Conservation (phyloP, 2,113 vertebrate genomes). For the Calonectris borealis region DNA sequence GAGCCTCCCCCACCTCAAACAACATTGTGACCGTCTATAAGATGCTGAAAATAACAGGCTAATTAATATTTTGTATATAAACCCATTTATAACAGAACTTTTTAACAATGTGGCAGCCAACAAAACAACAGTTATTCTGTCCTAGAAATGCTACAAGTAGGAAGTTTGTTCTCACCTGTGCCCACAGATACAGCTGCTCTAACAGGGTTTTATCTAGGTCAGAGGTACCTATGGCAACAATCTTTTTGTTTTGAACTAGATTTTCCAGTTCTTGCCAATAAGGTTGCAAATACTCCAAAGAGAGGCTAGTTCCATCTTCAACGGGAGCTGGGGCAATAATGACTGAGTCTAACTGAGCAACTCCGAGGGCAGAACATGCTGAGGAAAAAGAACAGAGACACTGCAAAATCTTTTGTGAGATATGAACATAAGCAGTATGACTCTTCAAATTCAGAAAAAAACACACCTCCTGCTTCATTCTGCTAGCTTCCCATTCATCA, state of each 20-base stretch:
- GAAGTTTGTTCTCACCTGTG: constrained; percentile 81
- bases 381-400: neutral
- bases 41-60: neutral
- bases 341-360: constrained; percentile 93
- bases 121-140: neutral
- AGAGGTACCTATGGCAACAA: constrained; percentile 93
- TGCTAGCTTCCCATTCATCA: neutral
- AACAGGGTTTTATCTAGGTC: constrained; percentile 93
- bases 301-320: constrained; percentile 80
- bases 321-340: constrained; percentile 88
- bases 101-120: neutral
- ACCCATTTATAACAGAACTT: neutral
- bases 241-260: constrained; percentile 85
- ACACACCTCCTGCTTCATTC: neutral
- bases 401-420: neutral
- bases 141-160: neutral
- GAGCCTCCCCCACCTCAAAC: neutral
- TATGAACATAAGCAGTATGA: neutral
- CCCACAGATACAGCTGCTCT: constrained; percentile 95
- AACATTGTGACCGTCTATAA: neutral
- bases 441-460: neutral
- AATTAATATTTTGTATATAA: neutral
- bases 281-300: constrained; percentile 88
- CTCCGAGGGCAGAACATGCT: constrained; percentile 88
- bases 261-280: constrained; percentile 91